Evolutionary conservation across 2,888 invertebrate species (phyloP), one percentile per base, ranked within the genome.

Genomic region (Epinotia bilunana): DNA sequence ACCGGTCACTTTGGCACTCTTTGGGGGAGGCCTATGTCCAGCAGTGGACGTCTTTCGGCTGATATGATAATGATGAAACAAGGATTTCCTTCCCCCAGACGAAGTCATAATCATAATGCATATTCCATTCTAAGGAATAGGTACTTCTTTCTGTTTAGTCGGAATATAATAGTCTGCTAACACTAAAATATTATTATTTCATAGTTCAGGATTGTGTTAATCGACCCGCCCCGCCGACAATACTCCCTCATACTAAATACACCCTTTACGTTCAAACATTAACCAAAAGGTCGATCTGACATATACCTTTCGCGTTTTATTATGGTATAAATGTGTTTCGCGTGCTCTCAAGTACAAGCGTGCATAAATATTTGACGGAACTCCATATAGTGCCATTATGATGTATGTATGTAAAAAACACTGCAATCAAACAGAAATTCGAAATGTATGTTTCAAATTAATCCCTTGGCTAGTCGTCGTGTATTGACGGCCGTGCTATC

Each of bases 401-500:
- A 33, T 33, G 7, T 33, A 33, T 33, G n/a, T n/a, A n/a, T n/a
- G n/a, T n/a, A n/a, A n/a, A n/a, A 53, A 13, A 53, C n/a, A 1
- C 6, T n/a, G 53, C n/a, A 16, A 7, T 53, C 6, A 53, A n/a
- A n/a, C 6, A 5, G 53, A 6, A 53, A 53, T 53, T 6, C 33
- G 43, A 61, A n/a, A 28, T 16, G 61, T 16, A 53, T 6, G n/a
- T n/a, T 61, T 33, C n/a, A 33, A 2, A 53, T 28, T 28, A 16
- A 28, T 16, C 16, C 6, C 46, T 58, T 58, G 20, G 20, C 16
- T 16, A 43, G 58, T 43, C 23, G 58, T 12, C 39, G 57, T 13
- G 43, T 28, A 69, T 69, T 69, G 69, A 69, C 57, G 58, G 4
- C 43, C 57, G 28, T 23, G 67, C 18, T 43, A 58, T 58, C 28